Evolutionary conservation across 1,140 invertebrate genomes (phyloP), one percentile per base, ranked within the genome.

Genomic region (Atta colombica): DNA sequence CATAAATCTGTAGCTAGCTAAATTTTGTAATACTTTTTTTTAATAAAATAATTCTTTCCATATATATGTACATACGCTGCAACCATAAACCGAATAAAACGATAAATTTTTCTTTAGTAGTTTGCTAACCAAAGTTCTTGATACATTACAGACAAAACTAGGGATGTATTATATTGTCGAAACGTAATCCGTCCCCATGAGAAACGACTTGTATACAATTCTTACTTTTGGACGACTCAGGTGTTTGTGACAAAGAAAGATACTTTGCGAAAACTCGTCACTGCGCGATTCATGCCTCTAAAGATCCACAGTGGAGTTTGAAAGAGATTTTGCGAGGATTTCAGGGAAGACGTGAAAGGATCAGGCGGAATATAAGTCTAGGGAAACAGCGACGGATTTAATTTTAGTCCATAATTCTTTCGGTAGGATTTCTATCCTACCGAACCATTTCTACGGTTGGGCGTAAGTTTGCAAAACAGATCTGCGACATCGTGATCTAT

Each of bases 391-490:
- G 25, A 16, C 28, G 65, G 81, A 90, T 90, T 90, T 90, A 90
- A 90, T 90, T 90, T 90, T 55, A 45, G 39, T 35, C 51, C 63
- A 82, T 85, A 80, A 89, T 85, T 88, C 53, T 53, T 75, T 63
- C 21, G 0, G 10, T 21, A n/a, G 18, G 16, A 35, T 61, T 82
- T 82, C 25, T 71, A 60, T 86, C 68, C 21, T 21, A 21, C 21
- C 0, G 21, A 21, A 21, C 21, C 39, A 58, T 71, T 63, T 72
- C 49, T 18, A 55, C 55, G 8, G 12, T 31, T 21, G 66, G 18
- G 28, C 35, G 28, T 14, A n/a, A 61, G 31, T 58, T 65, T 28
- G 74, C 49, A 31, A 85, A 63, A 86, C 80, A 87, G 49, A 51
- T 31, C 7, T 12, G 7, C 18, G 58, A 60, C 68, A 39, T 12